Evolutionary conservation across 2,888 invertebrate genomes (phyloP), one percentile per base, ranked within the genome.

Genomic region (Melitaea athalia): DNA sequence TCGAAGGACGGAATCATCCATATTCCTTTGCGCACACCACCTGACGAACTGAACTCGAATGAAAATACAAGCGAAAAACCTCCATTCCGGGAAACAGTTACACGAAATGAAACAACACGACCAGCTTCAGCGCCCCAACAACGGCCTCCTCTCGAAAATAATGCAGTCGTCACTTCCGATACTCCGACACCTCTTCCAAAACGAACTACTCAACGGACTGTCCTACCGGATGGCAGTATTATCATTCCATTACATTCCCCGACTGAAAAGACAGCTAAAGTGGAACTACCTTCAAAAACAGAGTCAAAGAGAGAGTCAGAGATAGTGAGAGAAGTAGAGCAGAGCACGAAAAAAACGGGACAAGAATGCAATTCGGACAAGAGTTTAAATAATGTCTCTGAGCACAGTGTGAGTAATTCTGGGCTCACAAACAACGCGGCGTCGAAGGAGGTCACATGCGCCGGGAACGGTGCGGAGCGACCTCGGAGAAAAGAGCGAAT

Each of bases 11-110:
- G 95, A 0, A 93, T 94, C 65, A 95, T 96, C 64, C 94, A 95
- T 73, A 96, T 96, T 77, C 96, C 96, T 0, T 83, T 96, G 68
- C 95, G 95, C 73, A 96, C 96, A n/a, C 96, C 96, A 5, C 95
- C 95, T 0, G 95, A 95, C 72, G 95, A 95, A 78, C 89, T 92
- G 61, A 91, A 93, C 53, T 78, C 74, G 11, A 71, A 80, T 3
- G 76, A 78, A n/a, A 57, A 42, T 12, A 24, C 11, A 6, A 45
- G 14, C 49, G 70, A 70, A n/a, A 76, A 75, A 5, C 75, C 77
- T 8, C 75, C 69, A 15, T 53, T 71, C 5, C 77, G 79, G 3
- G 83, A 81, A 38, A 38, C 38, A 5, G 8, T 38, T 38, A 38
- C 38, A 38, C 38, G 38, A 38, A 38, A 1, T 38, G 38, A 38